Conservation (phyloP, 2,888 invertebrate species). For the Eupithecia centaureata region DNA sequence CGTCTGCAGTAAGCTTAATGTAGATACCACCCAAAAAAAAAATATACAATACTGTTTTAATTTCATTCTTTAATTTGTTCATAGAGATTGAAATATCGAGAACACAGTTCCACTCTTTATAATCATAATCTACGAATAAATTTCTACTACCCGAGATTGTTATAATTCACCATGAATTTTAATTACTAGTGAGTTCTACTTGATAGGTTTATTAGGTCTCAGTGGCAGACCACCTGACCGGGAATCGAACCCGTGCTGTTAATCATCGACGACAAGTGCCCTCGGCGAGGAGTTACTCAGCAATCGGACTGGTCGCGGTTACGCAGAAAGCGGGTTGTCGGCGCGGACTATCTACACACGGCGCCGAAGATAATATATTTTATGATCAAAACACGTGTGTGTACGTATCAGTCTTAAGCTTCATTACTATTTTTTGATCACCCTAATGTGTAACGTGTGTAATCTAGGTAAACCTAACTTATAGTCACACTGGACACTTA, state of each 20-base stretch:
- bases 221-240: slow-evolving; percentile 33
- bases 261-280: slow-evolving; percentile 59
- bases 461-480: too few relatives aligned
- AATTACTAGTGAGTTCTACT: slow-evolving; percentile 29
- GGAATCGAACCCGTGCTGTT: slow-evolving; percentile 43
- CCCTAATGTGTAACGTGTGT: too few relatives aligned
- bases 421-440: too few relatives aligned
- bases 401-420: too few relatives aligned
- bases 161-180: slow-evolving; percentile 31
- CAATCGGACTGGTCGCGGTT: slow-evolving; percentile 10
- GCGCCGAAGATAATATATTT: background rate
- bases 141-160: slow-evolving; percentile 8
- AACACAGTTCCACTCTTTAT: background rate
- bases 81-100: background rate
- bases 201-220: slow-evolving; percentile 37
- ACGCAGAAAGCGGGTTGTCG: background rate
- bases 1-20: too few relatives aligned
- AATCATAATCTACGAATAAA: background rate
- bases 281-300: slow-evolving; percentile 52
- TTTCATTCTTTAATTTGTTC: too few relatives aligned
- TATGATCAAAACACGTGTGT: too few relatives aligned
- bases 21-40: too few relatives aligned
- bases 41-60: too few relatives aligned
- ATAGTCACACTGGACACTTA: too few relatives aligned
- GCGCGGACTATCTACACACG: too few relatives aligned